These are phyloP conservation scores for Leptodactylus fuscus DNA, from an alignment of 2,113 vertebrate species.

Conservation along the genomic window DNA sequence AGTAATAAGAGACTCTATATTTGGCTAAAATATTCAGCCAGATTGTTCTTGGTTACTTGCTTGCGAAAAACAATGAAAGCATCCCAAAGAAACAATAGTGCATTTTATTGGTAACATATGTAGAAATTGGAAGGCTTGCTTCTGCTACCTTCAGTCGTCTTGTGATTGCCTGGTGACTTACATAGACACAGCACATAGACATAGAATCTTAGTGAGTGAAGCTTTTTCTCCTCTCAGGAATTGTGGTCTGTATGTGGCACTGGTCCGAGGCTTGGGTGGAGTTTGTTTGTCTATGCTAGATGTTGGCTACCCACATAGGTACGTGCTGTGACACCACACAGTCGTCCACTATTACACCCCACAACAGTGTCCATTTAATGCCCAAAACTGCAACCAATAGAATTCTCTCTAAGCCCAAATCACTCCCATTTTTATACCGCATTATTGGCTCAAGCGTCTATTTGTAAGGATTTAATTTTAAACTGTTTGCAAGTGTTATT, in stretches of 20 bases:
- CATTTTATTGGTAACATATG: constrained; percentile 78
- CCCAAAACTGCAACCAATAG: constrained; percentile 72
- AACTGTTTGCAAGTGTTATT: constrained; percentile 79
- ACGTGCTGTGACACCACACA: constrained; percentile 78
- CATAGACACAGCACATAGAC: constrained; percentile 68
- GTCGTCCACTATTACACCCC: constrained; percentile 74
- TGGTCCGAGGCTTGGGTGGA: constrained; percentile 75
- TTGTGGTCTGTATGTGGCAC: constrained; percentile 74
- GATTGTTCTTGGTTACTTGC: constrained; percentile 72
- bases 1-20: constrained; percentile 80
- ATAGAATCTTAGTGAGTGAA: constrained; percentile 77
- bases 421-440: constrained; percentile 69
- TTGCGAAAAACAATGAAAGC: constrained; percentile 66
- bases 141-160: constrained; percentile 64
- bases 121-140: constrained; percentile 70
- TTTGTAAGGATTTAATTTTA: constrained; percentile 80
- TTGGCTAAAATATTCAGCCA: constrained; percentile 81
- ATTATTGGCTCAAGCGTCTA: constrained; percentile 71
- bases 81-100: constrained; percentile 71
- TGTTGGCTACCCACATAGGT: constrained; percentile 77
- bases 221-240: constrained; percentile 73
- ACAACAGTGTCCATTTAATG: constrained; percentile 73
- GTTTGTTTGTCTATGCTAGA: constrained; percentile 74
- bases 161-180: constrained; percentile 74
- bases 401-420: constrained; percentile 77